These are phyloP conservation scores for Probaryconus sp. DNA, from an alignment of 1,140 invertebrate species.

Conservation along the genomic window DNA sequence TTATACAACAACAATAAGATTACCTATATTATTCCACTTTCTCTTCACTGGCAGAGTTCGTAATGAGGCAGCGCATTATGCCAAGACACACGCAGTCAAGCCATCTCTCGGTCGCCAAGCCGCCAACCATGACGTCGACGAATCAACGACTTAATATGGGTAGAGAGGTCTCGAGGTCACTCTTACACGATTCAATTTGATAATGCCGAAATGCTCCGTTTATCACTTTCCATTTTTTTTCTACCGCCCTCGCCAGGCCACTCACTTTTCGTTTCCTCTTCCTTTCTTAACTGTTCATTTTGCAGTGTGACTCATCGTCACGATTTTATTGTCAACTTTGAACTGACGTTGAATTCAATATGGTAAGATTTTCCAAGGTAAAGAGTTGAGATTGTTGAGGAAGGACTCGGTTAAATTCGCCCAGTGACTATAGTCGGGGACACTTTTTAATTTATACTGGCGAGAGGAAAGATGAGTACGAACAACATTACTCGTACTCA, in stretches of 20 bases:
- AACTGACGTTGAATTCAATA: too few relatives aligned
- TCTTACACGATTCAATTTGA: slow-evolving; percentile 46
- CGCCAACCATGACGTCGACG: slow-evolving; percentile 47
- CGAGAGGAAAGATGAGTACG: too few relatives aligned
- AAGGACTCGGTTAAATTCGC: too few relatives aligned
- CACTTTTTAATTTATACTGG: too few relatives aligned
- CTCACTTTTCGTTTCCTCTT: slow-evolving; percentile 43
- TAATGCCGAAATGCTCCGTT: slow-evolving; percentile 43
- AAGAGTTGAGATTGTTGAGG: too few relatives aligned
- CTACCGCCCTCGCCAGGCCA: neutral
- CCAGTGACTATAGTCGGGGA: too few relatives aligned
- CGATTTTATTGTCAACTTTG: too few relatives aligned
- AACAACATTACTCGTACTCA: too few relatives aligned
- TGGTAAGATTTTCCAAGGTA: too few relatives aligned
- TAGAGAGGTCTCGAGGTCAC: slow-evolving; percentile 48
- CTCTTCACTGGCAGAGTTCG: slow-evolving; percentile 47
- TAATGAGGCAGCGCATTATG: slow-evolving; percentile 61
- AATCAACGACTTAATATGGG: slow-evolving; percentile 55
- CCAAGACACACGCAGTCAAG: slow-evolving; percentile 43
- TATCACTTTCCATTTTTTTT: slow-evolving; percentile 52
- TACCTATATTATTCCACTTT: slow-evolving; percentile 63
- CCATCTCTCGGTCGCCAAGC: slow-evolving; percentile 42
- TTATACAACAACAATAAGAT: slow-evolving; percentile 62
- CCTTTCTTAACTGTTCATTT: slow-evolving; percentile 45
- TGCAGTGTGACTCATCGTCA: slow-evolving; percentile 20